These are phyloP conservation scores for Oppia nitens DNA, from an alignment of 1,140 invertebrate genomes.

Conservation along the genomic window DNA sequence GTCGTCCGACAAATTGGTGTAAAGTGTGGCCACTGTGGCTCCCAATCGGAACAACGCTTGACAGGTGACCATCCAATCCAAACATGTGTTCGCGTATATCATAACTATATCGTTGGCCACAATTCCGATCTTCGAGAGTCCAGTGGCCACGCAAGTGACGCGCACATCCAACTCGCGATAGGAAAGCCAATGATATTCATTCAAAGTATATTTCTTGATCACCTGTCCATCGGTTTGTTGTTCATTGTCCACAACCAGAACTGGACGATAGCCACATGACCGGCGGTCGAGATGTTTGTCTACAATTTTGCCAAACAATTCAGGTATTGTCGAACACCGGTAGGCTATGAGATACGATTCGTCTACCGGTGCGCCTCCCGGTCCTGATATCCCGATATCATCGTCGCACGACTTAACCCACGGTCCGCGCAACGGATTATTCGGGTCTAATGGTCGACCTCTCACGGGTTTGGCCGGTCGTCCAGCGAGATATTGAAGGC, in stretches of 20 bases:
- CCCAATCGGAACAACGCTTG: slow-evolving; percentile 19
- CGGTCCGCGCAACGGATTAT: too few species aligned
- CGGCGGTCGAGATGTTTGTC: too few species aligned
- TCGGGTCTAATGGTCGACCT: too few species aligned
- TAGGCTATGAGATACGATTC: too few species aligned
- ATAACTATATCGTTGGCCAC: slow-evolving; percentile 50
- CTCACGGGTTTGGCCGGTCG: too few species aligned
- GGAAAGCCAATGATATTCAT: slow-evolving; percentile 27
- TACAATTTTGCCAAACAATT: too few species aligned
- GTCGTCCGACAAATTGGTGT: slow-evolving; percentile 88
- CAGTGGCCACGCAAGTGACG: slow-evolving; percentile 56
- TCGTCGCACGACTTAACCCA: too few species aligned
- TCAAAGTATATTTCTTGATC: neutral
- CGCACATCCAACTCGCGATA: slow-evolving; percentile 57
- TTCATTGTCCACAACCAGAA: slow-evolving; percentile 82
- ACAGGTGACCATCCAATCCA: slow-evolving; percentile 86
- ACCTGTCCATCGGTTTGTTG: slow-evolving; percentile 48
- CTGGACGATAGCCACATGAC: slow-evolving; percentile 77
- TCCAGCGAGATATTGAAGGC: too few species aligned
- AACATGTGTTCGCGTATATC: slow-evolving; percentile 88
- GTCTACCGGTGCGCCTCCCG: too few species aligned
- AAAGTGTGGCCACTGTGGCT: slow-evolving; percentile 68
- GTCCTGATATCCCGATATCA: too few species aligned
- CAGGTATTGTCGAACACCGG: too few species aligned
- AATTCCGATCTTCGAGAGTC: slow-evolving; percentile 39